These are phyloP conservation scores for Castor canadensis DNA, from an alignment of 2,113 vertebrate genomes.

Conservation along the genomic window DNA sequence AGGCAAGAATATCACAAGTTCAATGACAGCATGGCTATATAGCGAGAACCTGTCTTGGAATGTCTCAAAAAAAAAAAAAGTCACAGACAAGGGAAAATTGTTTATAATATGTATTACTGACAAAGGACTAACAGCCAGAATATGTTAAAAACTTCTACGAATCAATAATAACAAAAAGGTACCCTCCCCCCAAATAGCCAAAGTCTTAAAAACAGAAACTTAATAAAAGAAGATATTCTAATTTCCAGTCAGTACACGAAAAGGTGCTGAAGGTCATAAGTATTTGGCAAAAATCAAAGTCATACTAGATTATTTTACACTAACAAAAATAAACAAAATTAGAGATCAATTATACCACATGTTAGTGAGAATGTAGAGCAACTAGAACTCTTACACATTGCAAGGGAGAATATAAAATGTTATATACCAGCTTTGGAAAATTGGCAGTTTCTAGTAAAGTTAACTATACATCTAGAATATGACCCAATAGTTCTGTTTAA, in stretches of 20 bases:
- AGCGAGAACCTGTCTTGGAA: too few relatives aligned
- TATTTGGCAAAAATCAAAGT: constrained; percentile 43
- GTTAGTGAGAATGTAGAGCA: background rate
- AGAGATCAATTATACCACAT: background rate
- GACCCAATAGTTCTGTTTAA: constrained; percentile 23
- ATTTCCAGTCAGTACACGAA: background rate
- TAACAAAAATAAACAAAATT: background rate
- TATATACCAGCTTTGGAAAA: background rate
- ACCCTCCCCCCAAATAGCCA: background rate
- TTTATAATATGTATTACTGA: background rate
- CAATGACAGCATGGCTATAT: background rate
- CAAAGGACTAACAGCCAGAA: background rate
- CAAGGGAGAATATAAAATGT: background rate
- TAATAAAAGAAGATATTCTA: background rate
- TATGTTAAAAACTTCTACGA: background rate
- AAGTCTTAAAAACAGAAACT: background rate
- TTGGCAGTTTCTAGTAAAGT: constrained; percentile 2
- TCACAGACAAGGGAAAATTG: background rate
- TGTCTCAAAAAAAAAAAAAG: background rate
- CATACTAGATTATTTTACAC: constrained; percentile 15
- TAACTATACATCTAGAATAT: background rate
- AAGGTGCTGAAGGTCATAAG: background rate
- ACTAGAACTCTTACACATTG: background rate
- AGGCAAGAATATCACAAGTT: background rate
- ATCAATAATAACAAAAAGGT: background rate